Evolutionary conservation across 1,140 invertebrate genomes (phyloP).

Genomic region (Drosophila tsacasi): DNA sequence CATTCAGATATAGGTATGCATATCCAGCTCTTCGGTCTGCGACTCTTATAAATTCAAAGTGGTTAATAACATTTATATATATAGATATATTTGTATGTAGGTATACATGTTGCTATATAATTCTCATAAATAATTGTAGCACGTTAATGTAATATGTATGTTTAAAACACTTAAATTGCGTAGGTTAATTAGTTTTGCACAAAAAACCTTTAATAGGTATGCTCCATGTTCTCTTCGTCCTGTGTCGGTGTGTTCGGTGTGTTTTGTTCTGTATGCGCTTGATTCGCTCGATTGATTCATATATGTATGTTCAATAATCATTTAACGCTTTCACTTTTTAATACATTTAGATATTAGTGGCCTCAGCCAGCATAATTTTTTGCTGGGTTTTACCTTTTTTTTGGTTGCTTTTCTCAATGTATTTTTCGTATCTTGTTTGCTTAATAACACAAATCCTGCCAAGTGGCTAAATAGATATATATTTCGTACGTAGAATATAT

Average conservation of each 20-base stretch:
- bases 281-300: conserved; percentile 17
- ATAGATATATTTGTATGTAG: conserved; percentile 35
- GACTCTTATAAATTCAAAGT: conserved; percentile 36
- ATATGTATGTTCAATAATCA: conserved; percentile 19
- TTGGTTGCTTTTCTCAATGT: conserved; percentile 44
- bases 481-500: conserved; percentile 40
- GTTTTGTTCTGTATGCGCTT: conserved; percentile 19
- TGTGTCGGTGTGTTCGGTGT: conserved; percentile 41
- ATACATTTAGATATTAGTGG: conserved; percentile 65
- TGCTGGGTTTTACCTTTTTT: conserved; percentile 77
- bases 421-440: conserved; percentile 44
- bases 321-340: conserved; percentile 42
- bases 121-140: conserved; percentile 58
- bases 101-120: conserved; percentile 47
- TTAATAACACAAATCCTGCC: conserved; percentile 70
- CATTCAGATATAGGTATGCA: conserved; percentile 52
- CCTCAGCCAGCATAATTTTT: conserved; percentile 82
- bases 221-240: conserved; percentile 56
- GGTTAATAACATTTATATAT: conserved; percentile 64
- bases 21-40: conserved; percentile 27
- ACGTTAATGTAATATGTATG: conserved; percentile 47
- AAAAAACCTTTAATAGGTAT: conserved; percentile 84
- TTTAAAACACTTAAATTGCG: conserved; percentile 69
- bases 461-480: conserved; percentile 68
- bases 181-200: conserved; percentile 68